Evolutionary conservation across 2,888 invertebrate species (phyloP), one percentile per base, ranked within the genome.

Genomic region (Atherix ibis): DNA sequence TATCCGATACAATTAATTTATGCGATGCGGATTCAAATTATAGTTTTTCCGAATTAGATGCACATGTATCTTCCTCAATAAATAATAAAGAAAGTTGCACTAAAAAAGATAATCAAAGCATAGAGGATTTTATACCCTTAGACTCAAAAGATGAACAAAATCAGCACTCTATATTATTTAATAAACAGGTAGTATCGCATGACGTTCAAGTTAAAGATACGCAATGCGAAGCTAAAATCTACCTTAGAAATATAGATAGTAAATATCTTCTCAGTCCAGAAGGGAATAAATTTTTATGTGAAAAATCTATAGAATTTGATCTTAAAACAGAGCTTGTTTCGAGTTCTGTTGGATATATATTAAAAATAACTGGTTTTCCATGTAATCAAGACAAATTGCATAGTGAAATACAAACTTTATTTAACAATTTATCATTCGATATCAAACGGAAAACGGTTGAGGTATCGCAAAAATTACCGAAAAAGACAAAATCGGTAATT

Each of bases 381-480:
- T 53, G 43, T 2, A 57, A 67, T 42, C 71, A 71, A 44, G 66
- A 68, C 31, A 53, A 57, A 35, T 66, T 72, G 43, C 70, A 70
- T 42, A 39, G 51, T 2, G 62, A 62, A 38, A 50, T 72, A 2
- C 45, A 66, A 28, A 57, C 62, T 12, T 68, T 50, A 31, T 50
- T 52, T 36, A 49, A 53, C 12, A 44, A 47, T 3, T 43, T 50
- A 1, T 42, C 47, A 4, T 44, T 47, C 25, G 42, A 48, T 31
- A 38, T 47, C 5, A 50, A 51, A 31, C 46, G 48, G 10, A 52
- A 47, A 26, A 44, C 35, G 30, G 25, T 38, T 2, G 54, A 51
- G 13, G 44, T 43, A 22, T 48, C 47, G 14, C 48, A 51, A 24
- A 53, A 51, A 34, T 45, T 58, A 1, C 62, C 61, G 0, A 51